Evolutionary conservation across 2,113 vertebrate species (phyloP).

Genomic region (Pyxicephalus adspersus): DNA sequence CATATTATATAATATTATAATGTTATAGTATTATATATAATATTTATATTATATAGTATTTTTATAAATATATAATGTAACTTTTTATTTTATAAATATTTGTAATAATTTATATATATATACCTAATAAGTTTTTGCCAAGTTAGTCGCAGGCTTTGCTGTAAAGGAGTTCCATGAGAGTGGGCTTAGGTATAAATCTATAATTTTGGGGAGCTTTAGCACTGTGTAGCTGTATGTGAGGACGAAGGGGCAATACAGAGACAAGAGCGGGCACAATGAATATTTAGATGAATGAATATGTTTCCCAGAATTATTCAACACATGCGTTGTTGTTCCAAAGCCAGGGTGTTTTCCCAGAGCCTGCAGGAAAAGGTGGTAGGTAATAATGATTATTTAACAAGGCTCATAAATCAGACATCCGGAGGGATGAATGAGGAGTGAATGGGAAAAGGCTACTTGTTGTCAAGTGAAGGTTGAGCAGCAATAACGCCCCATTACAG

Average conservation of each 20-base stretch:
- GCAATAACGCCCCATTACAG: slow-evolving; percentile 2
- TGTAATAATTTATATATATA: no score
- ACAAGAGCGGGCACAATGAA: neutral
- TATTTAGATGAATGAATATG: slow-evolving; percentile 43
- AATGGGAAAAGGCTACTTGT: slow-evolving; percentile 44
- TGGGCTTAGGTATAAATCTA: no score
- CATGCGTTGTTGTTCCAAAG: slow-evolving; percentile 62
- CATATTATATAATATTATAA: no score
- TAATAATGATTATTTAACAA: slow-evolving; percentile 81
- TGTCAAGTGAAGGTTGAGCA: slow-evolving; percentile 45
- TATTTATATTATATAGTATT: no score
- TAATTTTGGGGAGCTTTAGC: no score
- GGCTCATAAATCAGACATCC: slow-evolving; percentile 80
- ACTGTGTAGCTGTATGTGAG: neutral
- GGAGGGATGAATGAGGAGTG: slow-evolving; percentile 59
- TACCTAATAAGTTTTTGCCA: no score
- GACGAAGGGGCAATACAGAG: neutral
- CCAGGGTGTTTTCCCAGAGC: slow-evolving; percentile 60
- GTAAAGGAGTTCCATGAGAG: no score
- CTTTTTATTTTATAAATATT: no score
- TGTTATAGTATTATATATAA: no score
- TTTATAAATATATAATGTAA: no score
- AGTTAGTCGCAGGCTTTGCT: neutral
- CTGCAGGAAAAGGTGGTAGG: slow-evolving; percentile 68
- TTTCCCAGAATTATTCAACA: slow-evolving; percentile 61